Conservation (phyloP, 2,888 invertebrate genomes). For the Drosophila paracracens region DNA sequence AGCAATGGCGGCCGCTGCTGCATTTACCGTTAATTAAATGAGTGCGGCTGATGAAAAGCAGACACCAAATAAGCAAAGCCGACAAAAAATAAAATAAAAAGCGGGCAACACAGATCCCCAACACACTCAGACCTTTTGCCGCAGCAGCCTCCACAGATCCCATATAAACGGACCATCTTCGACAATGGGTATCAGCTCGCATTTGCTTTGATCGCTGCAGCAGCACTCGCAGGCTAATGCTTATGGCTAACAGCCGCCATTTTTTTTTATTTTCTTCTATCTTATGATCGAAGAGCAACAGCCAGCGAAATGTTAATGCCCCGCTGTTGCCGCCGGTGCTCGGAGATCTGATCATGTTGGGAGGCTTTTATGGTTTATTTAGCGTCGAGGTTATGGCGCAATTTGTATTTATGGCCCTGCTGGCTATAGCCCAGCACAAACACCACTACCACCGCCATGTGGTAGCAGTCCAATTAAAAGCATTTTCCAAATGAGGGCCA, state of each 20-base stretch:
- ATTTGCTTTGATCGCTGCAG: slow-evolving; percentile 49
- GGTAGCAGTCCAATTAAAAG: slow-evolving; percentile 71
- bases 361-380: slow-evolving; percentile 70
- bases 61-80: slow-evolving; percentile 41
- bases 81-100: slow-evolving; percentile 19
- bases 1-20: slow-evolving; percentile 54
- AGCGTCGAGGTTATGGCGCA: slow-evolving; percentile 75
- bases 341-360: slow-evolving; percentile 20
- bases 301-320: slow-evolving; percentile 36
- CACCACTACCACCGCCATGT: slow-evolving; percentile 45
- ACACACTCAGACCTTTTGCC: slow-evolving; percentile 42
- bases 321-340: slow-evolving; percentile 24
- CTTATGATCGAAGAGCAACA: neutral
- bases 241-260: slow-evolving; percentile 65
- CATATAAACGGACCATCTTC: slow-evolving; percentile 9
- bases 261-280: slow-evolving; percentile 27
- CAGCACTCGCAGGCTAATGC: slow-evolving; percentile 16
- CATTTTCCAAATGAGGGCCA: slow-evolving; percentile 58
- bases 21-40: slow-evolving; percentile 68
- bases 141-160: slow-evolving; percentile 25
- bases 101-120: slow-evolving; percentile 15
- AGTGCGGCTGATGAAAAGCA: slow-evolving; percentile 76
- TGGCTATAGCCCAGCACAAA: slow-evolving; percentile 8
- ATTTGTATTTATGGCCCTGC: slow-evolving; percentile 72
- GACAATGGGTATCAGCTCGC: slow-evolving; percentile 3